Evolutionary conservation across 2,113 vertebrate genomes (phyloP).

Genomic region (Astur gentilis): DNA sequence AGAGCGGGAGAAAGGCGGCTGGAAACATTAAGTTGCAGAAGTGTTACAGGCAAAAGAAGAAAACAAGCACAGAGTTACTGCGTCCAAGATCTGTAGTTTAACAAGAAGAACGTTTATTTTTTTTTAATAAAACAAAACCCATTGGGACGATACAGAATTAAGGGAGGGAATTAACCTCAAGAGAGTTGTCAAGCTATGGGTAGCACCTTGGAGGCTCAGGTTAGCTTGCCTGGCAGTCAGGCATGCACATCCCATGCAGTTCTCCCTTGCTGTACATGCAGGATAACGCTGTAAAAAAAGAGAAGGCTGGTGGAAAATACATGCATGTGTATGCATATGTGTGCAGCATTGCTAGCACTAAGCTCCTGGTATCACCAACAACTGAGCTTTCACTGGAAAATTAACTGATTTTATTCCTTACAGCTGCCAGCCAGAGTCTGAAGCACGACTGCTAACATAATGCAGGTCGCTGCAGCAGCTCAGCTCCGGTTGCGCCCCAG

Average conservation of each 20-base stretch:
- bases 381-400: not conserved
- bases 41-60: not conserved
- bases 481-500: fast-evolving
- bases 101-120: not conserved
- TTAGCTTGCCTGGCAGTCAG: not conserved
- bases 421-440: not conserved
- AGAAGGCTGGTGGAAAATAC: not conserved
- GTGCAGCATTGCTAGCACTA: not conserved
- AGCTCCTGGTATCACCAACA: not conserved
- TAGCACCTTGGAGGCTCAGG: not conserved
- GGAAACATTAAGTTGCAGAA: not conserved
- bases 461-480: not conserved
- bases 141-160: not conserved
- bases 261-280: not conserved
- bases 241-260: not conserved
- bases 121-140: not conserved
- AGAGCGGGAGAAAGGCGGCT: not conserved
- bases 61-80: not conserved
- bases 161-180: not conserved
- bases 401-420: not conserved
- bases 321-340: not conserved
- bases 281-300: not conserved
- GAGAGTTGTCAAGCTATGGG: not conserved
- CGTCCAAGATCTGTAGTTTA: not conserved
- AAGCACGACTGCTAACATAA: not conserved